These are phyloP conservation scores for Phymatocera aterrima DNA, from an alignment of 2,888 invertebrate species.

Conservation along the genomic window DNA sequence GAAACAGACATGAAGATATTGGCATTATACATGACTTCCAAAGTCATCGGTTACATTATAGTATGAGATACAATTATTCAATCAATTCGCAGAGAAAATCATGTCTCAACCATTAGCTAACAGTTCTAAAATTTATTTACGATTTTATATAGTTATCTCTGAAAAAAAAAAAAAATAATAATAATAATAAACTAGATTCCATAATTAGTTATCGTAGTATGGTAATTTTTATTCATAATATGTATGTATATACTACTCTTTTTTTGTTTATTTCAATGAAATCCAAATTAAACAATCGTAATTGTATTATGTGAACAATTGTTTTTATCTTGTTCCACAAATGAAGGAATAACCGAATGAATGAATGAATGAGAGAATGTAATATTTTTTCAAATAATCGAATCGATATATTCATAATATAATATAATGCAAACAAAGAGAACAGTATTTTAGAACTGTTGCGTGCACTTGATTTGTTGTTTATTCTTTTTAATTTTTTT, in stretches of 20 bases:
- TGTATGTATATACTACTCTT: too few species aligned
- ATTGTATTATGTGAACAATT: too few species aligned
- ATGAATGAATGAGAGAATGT: too few species aligned
- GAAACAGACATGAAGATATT: slow-evolving; percentile 27
- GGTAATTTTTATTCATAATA: too few species aligned
- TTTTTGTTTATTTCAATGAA: too few species aligned
- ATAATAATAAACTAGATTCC: background rate
- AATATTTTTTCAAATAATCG: background rate
- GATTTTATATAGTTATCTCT: background rate
- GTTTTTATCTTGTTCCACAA: too few species aligned
- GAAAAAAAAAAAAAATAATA: background rate
- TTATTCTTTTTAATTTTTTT: too few species aligned
- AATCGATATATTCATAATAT: background rate
- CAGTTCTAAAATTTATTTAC: slow-evolving; percentile 37
- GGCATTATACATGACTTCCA: slow-evolving; percentile 39
- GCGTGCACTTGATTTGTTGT: slow-evolving; percentile 49
- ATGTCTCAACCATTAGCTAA: slow-evolving; percentile 29
- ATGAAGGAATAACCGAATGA: too few species aligned
- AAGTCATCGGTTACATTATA: slow-evolving; percentile 43
- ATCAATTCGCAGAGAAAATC: slow-evolving; percentile 42
- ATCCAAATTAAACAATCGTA: too few species aligned
- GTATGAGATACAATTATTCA: slow-evolving; percentile 38
- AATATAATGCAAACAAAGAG: background rate
- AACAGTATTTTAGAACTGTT: slow-evolving; percentile 42
- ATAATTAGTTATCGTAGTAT: background rate